phyloP scores from a whole-genome alignment of 2,888 invertebrate genomes.

The Mantis religiosa region DNA sequence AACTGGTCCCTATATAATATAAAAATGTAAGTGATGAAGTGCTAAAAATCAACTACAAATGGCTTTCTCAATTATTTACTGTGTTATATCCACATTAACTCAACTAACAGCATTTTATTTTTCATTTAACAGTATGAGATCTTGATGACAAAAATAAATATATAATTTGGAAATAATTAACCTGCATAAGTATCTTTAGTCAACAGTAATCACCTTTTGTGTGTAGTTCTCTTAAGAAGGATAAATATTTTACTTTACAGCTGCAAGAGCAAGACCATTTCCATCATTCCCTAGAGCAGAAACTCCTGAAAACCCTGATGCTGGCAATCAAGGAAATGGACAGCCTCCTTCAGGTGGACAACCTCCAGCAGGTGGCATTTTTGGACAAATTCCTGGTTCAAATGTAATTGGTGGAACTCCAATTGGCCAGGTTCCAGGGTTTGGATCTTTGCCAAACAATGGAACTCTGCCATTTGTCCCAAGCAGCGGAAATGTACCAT shows the following conservation, averaged over 20 bases:
- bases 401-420: background rate
- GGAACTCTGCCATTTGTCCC: background rate
- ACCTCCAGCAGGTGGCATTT: background rate
- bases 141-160: too few relatives aligned
- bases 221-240: too few relatives aligned
- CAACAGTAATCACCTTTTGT: too few relatives aligned
- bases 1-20: too few relatives aligned
- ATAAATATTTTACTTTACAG: background rate
- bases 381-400: background rate
- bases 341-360: background rate
- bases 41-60: too few relatives aligned
- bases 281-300: background rate
- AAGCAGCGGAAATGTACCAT: background rate
- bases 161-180: too few relatives aligned
- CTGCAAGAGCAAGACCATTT: background rate
- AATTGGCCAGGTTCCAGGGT: background rate
- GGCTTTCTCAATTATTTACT: too few relatives aligned
- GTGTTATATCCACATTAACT: too few relatives aligned
- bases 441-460: background rate
- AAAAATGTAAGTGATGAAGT: too few relatives aligned
- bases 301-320: background rate
- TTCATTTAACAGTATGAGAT: too few relatives aligned
- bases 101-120: too few relatives aligned
- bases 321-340: background rate
- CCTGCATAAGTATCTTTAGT: too few relatives aligned